These are phyloP conservation scores for Siniperca obscura DNA, from an alignment of 2,797 vertebrate genomes.

Conservation along the genomic window DNA sequence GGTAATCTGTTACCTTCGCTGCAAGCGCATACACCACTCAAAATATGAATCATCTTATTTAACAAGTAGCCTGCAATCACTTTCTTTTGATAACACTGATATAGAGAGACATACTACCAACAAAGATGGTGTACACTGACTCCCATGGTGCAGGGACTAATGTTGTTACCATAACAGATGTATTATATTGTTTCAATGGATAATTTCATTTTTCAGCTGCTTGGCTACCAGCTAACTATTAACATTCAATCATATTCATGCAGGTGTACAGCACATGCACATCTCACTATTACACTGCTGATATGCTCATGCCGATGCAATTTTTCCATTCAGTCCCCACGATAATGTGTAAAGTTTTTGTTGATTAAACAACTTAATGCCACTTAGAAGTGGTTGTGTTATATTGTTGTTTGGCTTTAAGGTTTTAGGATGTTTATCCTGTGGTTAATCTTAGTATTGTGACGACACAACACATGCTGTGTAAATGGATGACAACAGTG, in stretches of 20 bases:
- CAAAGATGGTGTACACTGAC: background rate
- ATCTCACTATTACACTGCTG: too few species aligned
- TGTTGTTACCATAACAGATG: background rate
- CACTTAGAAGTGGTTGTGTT: background rate
- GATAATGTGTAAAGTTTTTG: background rate
- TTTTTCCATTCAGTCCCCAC: too few species aligned
- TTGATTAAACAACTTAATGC: background rate
- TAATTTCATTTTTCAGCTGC: conserved; percentile 1
- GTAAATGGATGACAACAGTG: background rate
- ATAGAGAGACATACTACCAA: background rate
- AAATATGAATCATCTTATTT: conserved; percentile 37
- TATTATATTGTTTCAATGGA: background rate
- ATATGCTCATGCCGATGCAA: too few species aligned
- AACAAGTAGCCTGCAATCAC: conserved; percentile 7
- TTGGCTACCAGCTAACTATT: background rate
- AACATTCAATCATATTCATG: background rate
- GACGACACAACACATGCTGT: background rate
- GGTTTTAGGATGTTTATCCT: background rate
- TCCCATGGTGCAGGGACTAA: background rate
- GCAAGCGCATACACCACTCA: conserved; percentile 18
- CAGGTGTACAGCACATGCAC: background rate
- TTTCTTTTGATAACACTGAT: background rate
- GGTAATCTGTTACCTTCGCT: conserved; percentile 51
- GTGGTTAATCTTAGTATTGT: background rate
- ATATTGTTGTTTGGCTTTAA: background rate